These are phyloP conservation scores for Sapajus apella DNA, from an alignment of 2,113 vertebrate species.

Conservation along the genomic window DNA sequence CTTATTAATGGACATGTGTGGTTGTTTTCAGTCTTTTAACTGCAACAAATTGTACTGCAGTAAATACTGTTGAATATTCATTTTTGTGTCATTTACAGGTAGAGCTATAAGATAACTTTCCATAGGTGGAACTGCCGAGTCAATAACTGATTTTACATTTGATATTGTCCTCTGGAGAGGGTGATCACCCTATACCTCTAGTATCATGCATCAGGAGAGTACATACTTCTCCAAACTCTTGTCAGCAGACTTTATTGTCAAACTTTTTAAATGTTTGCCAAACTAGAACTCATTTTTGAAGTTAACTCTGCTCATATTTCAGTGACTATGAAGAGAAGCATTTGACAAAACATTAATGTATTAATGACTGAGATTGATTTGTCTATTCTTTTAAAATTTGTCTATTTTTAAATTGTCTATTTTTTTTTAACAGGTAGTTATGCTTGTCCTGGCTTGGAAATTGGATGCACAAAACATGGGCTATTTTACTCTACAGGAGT, in stretches of 20 bases:
- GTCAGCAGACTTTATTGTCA: neutral
- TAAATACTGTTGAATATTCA: neutral
- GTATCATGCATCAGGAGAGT: neutral
- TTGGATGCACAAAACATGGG: conserved; percentile 99
- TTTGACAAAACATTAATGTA: neutral
- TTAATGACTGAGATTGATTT: neutral
- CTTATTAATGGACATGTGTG: neutral
- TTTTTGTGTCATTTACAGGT: neutral
- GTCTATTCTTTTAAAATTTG: neutral
- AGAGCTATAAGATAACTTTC: neutral
- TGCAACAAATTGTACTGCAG: neutral
- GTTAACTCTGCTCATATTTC: neutral
- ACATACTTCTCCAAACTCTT: neutral
- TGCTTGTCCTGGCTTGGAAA: conserved; percentile 99
- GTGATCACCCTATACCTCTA: neutral
- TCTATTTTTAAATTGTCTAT: neutral
- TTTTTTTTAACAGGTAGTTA: conserved; percentile 92
- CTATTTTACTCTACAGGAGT: conserved; percentile 98
- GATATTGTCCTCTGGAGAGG: neutral
- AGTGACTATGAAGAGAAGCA: neutral
- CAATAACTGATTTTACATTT: neutral
- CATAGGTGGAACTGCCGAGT: neutral
- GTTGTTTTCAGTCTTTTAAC: neutral
- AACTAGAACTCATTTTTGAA: neutral
- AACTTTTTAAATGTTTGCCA: neutral